Base-by-base conservation (phyloP, 2,113 vertebrate species). In the Mirounga angustirostris region DNA sequence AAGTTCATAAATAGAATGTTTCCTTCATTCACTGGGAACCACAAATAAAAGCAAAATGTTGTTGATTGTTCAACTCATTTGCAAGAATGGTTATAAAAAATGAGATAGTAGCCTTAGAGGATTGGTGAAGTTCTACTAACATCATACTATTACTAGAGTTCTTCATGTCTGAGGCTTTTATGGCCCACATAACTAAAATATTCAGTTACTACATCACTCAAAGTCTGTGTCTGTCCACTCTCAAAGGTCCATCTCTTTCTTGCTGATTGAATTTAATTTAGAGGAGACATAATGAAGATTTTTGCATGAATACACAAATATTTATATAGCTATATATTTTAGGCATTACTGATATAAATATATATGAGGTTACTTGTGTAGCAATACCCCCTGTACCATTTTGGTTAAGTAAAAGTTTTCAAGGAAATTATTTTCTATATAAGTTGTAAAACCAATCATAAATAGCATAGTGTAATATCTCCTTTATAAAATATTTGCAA, bases 401-500 rank as follows among this genome's bases (percentile, higher is more conserved):
- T 40, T 59, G 50, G 28, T 73, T 58, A 61, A 89, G 43, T 52
- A 89, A 91, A 46, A 4, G 16, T 79, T 95, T 95, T 83, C 14
- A 74, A 84, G 89, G 22, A 85, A 89, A 95, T 73, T 2, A 52
- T 85, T 92, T 69, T 9, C 10, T 58, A 36, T 36, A 30, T 81
- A 13, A 79, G 21, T 94, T 89, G 1, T 26, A 96, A 82, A 84
- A 95, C 24, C 26, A 89, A 92, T 73, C 22, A 95, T 33, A 82
- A 58, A 50, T 5, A 85, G 13, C 22, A 54, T 12, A 16, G 26
- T 33, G 43, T 65, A 88, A 59, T 52, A 15, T 61, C 16, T 79
- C 24, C n/a, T 89, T 95, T 92, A 56, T 89, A 89, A 96, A 78
- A 80, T 83, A 58, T 36, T 94, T 28, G 69, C 58, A 19, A 80